A percentile compares a stretch with the other conserved stretches of the same genome.
Evolutionary conservation across 2,797 vertebrate species (phyloP).

Genomic region (Enteromius trimaculatus): DNA sequence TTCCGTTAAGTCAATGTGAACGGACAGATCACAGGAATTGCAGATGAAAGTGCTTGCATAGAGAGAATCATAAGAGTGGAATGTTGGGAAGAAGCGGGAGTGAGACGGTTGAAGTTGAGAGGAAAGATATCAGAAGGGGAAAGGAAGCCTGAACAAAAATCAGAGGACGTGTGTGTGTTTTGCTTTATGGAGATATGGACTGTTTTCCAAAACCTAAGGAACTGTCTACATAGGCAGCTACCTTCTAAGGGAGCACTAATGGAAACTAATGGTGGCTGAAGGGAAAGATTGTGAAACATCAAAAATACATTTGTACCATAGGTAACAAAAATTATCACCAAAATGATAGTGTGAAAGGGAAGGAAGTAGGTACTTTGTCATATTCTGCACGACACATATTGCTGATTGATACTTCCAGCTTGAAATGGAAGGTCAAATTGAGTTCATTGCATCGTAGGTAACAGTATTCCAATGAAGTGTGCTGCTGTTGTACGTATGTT

Average conservation of each 20-base stretch:
- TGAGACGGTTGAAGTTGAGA: neutral
- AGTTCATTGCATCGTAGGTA: neutral
- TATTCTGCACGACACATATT: too few relatives aligned
- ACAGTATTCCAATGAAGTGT: neutral
- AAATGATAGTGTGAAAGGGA: too few relatives aligned
- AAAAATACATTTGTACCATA: neutral
- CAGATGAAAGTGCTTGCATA: constrained; percentile 6
- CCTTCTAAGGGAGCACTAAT: neutral
- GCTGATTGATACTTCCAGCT: neutral
- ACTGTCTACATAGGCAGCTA: neutral
- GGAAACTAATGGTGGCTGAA: neutral
- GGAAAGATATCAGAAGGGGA: constrained; percentile 13
- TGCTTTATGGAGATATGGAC: neutral
- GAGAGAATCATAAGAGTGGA: neutral
- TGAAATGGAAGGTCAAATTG: neutral
- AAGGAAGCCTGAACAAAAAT: constrained; percentile 9
- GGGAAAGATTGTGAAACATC: neutral
- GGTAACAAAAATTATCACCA: too few relatives aligned
- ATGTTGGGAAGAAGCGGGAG: neutral
- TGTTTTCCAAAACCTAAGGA: neutral
- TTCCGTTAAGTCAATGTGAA: constrained; percentile 2
- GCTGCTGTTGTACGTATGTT: neutral
- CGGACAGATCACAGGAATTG: constrained; percentile 30
- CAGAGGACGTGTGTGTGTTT: neutral
- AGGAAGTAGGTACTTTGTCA: too few relatives aligned